A percentile compares a stretch with the other conserved stretches of the same genome.
Evolutionary conservation across 2,888 invertebrate genomes (phyloP).

Genomic region (Polia nebulosa): DNA sequence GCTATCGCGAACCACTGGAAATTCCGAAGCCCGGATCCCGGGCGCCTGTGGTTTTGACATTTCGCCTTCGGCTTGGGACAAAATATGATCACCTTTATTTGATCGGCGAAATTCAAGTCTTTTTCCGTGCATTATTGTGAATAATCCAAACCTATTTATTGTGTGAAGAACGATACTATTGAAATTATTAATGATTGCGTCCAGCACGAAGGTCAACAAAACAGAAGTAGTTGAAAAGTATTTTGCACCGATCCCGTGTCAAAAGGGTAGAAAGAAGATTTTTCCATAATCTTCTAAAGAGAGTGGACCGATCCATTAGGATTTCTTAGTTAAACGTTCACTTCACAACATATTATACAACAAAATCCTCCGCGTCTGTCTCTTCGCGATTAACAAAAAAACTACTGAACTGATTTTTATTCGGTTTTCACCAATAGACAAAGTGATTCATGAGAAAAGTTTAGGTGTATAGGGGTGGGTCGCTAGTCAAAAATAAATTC

Average conservation of each 20-base stretch:
- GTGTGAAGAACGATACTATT: not conserved
- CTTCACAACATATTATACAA: too few relatives aligned
- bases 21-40: constrained; percentile 1
- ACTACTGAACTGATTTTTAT: too few relatives aligned
- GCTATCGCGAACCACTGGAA: constrained; percentile 19
- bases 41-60: constrained; percentile 21
- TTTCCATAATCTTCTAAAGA: not conserved
- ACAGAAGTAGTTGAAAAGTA: not conserved
- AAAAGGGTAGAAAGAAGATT: not conserved
- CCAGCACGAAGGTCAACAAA: not conserved
- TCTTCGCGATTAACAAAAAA: too few relatives aligned
- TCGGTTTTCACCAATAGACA: too few relatives aligned
- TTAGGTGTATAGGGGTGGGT: too few relatives aligned
- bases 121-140: not conserved
- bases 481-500: too few relatives aligned
- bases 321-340: too few relatives aligned
- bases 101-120: too few relatives aligned
- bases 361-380: too few relatives aligned
- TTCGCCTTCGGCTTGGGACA: not conserved
- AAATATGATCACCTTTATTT: not conserved
- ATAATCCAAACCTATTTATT: not conserved
- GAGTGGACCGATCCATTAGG: too few relatives aligned
- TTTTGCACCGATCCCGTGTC: not conserved
- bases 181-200: not conserved
- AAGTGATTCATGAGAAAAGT: too few relatives aligned